Base-by-base conservation (phyloP, 2,797 vertebrate genomes). In the Protosalanx chinensis region DNA sequence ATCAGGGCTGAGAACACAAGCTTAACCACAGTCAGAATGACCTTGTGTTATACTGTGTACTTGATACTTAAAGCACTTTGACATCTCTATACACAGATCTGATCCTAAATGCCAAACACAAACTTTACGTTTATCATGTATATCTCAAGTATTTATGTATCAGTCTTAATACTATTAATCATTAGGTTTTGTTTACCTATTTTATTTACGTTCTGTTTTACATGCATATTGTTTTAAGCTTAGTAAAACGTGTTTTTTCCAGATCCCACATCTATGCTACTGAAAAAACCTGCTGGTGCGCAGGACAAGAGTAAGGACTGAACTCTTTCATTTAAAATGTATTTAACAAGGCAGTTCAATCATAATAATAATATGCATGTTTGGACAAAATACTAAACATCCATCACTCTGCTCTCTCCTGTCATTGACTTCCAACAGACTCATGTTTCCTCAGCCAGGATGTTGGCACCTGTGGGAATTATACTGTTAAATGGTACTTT, bases 401-500 rank as follows among this genome's bases (percentile, higher is more conserved):
- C 35, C 35, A 12, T 27, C 23, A 10, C 23, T 59, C 8, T 23
- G n/a, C 12, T 63, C n/a, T 6, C 5, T 23, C 5, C 51, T 59
- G 18, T 72, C 53, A 1, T 7, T 57, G 53, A 35, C n/a, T 32
- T 18, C 68, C 18, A 29, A 58, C 87, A 95, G 94, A 87, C 64
- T 66, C 70, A 16, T 95, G 93, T 61, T 64, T 67, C 62, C 78
- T 90, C 56, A 23, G 33, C 10, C 88, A 89, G 76, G 84, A 93
- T 63, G 79, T 61, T 37, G 94, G 95, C 16, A 1, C 76, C 67
- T 96, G 93, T 73, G 79, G 84, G 66, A 58, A 91, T 63, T 95
- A 93, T 30, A 7, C 65, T 68, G 87, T 94, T 77, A 92, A 88
- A 68, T 97, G 95, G 94, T 91, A 89, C 87, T 95, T 91, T 0